These are phyloP conservation scores for Probosciger aterrimus DNA, from an alignment of 2,113 vertebrate genomes.

Conservation along the genomic window DNA sequence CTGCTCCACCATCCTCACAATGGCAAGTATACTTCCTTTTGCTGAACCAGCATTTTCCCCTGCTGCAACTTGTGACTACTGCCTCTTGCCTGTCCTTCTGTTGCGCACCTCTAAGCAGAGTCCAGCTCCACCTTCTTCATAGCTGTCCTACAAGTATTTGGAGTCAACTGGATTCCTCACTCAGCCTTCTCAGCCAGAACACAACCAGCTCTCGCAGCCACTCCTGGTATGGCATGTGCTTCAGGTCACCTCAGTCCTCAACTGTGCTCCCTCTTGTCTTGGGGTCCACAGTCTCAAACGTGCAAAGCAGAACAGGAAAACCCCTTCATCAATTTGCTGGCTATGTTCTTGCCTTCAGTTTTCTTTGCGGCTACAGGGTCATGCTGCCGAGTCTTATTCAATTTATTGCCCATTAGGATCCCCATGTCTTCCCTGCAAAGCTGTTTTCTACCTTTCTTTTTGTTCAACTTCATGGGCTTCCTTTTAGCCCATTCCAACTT, in stretches of 20 bases:
- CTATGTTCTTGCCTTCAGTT: not conserved
- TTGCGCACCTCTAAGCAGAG: not conserved
- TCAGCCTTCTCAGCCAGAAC: not conserved
- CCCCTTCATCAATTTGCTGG: not conserved
- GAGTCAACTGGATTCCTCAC: not conserved
- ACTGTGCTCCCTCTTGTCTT: not conserved
- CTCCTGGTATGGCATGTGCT: accelerated
- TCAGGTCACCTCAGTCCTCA: accelerated
- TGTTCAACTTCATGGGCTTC: not conserved
- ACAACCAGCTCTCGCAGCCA: not conserved
- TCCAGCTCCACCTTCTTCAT: not conserved
- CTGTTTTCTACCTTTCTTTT: not conserved
- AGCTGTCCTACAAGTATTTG: not conserved
- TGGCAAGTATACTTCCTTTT: not conserved
- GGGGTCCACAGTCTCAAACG: not conserved
- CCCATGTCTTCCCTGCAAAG: not conserved
- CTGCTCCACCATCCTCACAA: not conserved
- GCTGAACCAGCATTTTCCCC: not conserved
- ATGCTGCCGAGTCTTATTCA: not conserved
- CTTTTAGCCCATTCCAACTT: not conserved
- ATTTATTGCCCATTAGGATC: not conserved
- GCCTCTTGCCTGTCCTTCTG: not conserved
- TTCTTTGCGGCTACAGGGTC: not conserved
- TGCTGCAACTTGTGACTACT: not conserved
- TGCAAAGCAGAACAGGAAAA: not conserved